These are phyloP conservation scores for Cepphus grylle DNA, from an alignment of 2,113 vertebrate genomes.

Conservation along the genomic window DNA sequence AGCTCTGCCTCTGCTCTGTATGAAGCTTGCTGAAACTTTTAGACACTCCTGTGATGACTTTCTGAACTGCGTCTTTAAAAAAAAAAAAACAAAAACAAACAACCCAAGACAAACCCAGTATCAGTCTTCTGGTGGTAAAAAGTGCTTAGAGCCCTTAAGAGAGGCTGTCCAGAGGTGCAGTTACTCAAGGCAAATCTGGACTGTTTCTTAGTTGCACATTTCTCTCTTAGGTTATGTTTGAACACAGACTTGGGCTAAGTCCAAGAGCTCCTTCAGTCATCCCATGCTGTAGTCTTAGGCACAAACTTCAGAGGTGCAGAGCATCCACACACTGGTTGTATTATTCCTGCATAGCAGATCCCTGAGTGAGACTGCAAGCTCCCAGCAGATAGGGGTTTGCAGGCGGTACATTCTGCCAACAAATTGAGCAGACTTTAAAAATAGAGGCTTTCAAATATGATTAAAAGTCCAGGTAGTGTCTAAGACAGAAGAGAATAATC, in stretches of 20 bases:
- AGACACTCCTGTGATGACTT: not conserved
- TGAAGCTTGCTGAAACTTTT: not conserved
- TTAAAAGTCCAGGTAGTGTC: slow-evolving; percentile 19
- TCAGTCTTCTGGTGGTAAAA: not conserved
- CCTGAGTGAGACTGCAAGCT: not conserved
- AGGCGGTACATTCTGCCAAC: not conserved
- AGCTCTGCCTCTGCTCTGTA: not conserved
- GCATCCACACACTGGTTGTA: not conserved
- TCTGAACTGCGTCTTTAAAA: not conserved
- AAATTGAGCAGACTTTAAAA: slow-evolving; percentile 10
- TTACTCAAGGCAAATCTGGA: not conserved
- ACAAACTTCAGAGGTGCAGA: not conserved
- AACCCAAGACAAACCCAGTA: not conserved
- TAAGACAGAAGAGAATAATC: slow-evolving; percentile 20
- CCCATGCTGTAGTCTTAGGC: not conserved
- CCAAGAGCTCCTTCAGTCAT: not conserved
- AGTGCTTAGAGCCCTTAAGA: not conserved
- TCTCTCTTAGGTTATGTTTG: not conserved
- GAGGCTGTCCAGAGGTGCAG: not conserved
- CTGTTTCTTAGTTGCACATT: not conserved
- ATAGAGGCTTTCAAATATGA: not conserved
- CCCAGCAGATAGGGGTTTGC: not conserved
- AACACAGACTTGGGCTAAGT: not conserved
- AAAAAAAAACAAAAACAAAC: not conserved
- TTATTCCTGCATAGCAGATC: not conserved